Base-by-base conservation (phyloP, 2,888 invertebrate species). In the Drosophila birchii region DNA sequence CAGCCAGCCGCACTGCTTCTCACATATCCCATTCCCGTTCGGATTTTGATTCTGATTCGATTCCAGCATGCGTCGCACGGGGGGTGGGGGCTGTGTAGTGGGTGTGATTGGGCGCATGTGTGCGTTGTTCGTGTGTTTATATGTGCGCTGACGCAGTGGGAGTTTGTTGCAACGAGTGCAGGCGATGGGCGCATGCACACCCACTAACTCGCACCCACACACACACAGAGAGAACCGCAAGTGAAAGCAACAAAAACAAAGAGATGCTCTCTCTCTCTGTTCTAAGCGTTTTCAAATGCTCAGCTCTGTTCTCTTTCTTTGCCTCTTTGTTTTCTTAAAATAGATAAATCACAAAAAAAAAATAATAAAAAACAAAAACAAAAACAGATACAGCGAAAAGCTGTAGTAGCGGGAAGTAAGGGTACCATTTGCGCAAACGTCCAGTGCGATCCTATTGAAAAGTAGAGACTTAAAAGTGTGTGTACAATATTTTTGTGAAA, bases 111-210 rank as follows among this genome's bases (percentile, higher is more conserved):
- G 51, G 51, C 51, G 51, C 51, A 59, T 58, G n/a, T 47, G 26
- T 55, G 66, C 47, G 57, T 18, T 38, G 53, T 23, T 32, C 29
- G 56, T 51, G 53, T 62, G 44, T 44, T 47, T 62, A 41, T 59
- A 32, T 79, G 77, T 47, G 81, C 87, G 86, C 86, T 87, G 86
- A 78, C 87, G 80, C 87, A 80, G 84, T 88, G 78, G 87, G 81
- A 87, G 87, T 80, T 58, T 9, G 45, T 18, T 39, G 38, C 8
- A 14, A 26, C 58, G 67, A 60, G 70, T 71, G 34, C 75, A 78
- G 72, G 70, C 63, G 77, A 61, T 72, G 72, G 63, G 80, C 80
- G 81, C 81, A 81, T 81, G 80, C 81, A 80, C 79, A 78, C 79
- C 76, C 64, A 66, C 59, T 57, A 26, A 32, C 26, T 45, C 7